Evolutionary conservation across 2,113 vertebrate genomes (phyloP).

Genomic region (Chlamydotis undulata): DNA sequence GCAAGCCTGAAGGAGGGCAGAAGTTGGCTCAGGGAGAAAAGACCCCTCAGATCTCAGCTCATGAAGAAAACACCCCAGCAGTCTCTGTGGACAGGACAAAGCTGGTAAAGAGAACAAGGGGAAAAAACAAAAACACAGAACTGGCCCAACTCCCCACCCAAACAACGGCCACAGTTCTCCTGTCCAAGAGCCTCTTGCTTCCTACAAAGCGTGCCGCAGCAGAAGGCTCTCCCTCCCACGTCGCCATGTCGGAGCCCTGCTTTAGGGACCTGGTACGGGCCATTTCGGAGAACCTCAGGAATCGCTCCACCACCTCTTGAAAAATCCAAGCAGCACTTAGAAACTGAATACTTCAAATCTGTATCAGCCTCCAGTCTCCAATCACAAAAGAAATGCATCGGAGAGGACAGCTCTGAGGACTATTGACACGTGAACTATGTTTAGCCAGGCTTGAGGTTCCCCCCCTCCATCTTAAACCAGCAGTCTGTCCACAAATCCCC

Average conservation of each 20-base stretch:
- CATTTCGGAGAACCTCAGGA: not conserved
- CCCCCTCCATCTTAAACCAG: not conserved
- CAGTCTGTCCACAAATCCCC: not conserved
- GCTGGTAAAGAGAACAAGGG: not conserved
- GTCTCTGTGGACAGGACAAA: not conserved
- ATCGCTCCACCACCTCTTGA: not conserved
- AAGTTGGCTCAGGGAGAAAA: not conserved
- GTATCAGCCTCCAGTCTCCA: not conserved
- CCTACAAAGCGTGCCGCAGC: not conserved
- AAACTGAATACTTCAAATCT: not conserved
- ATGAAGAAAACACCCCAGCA: not conserved
- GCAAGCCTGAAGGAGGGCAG: not conserved
- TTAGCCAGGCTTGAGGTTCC: not conserved
- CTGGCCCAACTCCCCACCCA: not conserved
- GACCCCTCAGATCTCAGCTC: not conserved
- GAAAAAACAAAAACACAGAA: not conserved
- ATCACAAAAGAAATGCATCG: not conserved
- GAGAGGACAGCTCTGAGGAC: not conserved
- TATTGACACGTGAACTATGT: not conserved
- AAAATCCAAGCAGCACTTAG: not conserved
- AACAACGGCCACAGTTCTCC: not conserved
- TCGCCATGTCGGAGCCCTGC: rapidly evolving
- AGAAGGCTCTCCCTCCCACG: not conserved
- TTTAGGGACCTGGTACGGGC: not conserved
- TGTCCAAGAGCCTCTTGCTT: not conserved